Evolutionary conservation across 2,797 vertebrate species (phyloP), one percentile per base, ranked within the genome.

Genomic region (Pseudochromis fuscus): DNA sequence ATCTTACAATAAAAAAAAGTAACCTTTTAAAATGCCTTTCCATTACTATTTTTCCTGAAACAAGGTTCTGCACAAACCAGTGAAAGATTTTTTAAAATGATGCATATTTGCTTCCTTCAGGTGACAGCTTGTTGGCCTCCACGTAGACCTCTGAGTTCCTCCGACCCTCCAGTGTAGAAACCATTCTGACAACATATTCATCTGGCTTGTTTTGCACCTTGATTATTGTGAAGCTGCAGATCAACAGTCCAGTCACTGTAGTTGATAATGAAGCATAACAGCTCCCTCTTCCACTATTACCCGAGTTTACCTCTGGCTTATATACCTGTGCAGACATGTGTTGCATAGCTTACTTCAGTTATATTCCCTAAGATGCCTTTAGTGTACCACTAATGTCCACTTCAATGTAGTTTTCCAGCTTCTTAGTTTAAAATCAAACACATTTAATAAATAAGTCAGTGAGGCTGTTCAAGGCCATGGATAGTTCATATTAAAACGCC

Each of bases 11-110:
- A 64, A 12, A 74, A 71, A 60, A 5, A 18, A 2, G 2, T 55
- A 79, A 84, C 78, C 78, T 85, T 85, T 76, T 59, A 30, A 59
- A 82, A 50, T n/a, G 7, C 19, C 40, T 67, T 68, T 79, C 35
- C 30, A 44, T 67, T 71, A 62, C 51, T n/a, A n/a, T n/a, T 51
- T 72, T 37, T 59, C 35, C 38, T 19, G 18, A 38, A 65, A 63
- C 11, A 1, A 7, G 9, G 3, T 58, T 67, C 25, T 44, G 27
- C 38, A 40, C 35, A 48, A 67, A 58, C 10, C 18, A 23, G 7
- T 27, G 21, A 46, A 51, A 33, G 13, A 19, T 21, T 62, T 72
- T 57, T 72, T 16, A 28, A 5, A 52, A 48, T 49, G 12, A 58
- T 60, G 23, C 44, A 65, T 61, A 50, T 77, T 63, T 52, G 30